These are phyloP conservation scores for Dusona sp. DNA, from an alignment of 2,888 invertebrate species.

Conservation along the genomic window DNA sequence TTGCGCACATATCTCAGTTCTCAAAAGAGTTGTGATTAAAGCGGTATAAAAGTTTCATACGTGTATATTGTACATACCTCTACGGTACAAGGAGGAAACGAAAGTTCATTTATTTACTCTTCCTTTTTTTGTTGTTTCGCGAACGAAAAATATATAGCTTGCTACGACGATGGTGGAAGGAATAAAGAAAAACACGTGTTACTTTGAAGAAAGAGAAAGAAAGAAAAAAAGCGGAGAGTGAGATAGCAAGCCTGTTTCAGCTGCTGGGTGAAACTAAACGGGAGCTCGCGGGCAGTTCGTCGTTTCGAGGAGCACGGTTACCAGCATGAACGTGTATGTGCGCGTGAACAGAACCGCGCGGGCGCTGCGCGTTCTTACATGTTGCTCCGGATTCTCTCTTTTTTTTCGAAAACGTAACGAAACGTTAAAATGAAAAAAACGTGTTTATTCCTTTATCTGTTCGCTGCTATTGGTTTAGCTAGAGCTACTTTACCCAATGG, in stretches of 20 bases:
- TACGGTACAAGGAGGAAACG: conserved; percentile 13
- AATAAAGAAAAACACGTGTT: conserved; percentile 38
- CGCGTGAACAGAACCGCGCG: conserved; percentile 22
- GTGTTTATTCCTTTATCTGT: conserved; percentile 55
- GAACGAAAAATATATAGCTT: background rate
- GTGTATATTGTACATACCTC: background rate
- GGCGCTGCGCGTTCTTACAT: conserved; percentile 16
- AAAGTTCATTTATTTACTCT: conserved; percentile 3
- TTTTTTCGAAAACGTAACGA: conserved; percentile 11
- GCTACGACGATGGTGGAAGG: conserved; percentile 1
- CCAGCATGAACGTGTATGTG: conserved; percentile 17
- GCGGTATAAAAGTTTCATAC: background rate
- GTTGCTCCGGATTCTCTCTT: conserved; percentile 9
- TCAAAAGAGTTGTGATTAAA: background rate
- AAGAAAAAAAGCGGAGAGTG: conserved; percentile 15
- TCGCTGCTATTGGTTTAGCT: conserved; percentile 19
- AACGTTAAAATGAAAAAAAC: conserved; percentile 19
- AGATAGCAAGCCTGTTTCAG: conserved; percentile 12
- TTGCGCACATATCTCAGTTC: conserved; percentile 26
- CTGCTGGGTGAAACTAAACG: conserved; percentile 41
- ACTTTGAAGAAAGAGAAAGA: conserved; percentile 16
- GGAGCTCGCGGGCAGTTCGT: conserved; percentile 19
- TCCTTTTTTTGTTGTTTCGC: conserved; percentile 10
- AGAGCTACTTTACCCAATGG: conserved; percentile 67
- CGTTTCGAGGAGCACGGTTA: conserved; percentile 3